These are phyloP conservation scores for Stigmatopora argus DNA, from an alignment of 2,113 vertebrate genomes.

Conservation along the genomic window DNA sequence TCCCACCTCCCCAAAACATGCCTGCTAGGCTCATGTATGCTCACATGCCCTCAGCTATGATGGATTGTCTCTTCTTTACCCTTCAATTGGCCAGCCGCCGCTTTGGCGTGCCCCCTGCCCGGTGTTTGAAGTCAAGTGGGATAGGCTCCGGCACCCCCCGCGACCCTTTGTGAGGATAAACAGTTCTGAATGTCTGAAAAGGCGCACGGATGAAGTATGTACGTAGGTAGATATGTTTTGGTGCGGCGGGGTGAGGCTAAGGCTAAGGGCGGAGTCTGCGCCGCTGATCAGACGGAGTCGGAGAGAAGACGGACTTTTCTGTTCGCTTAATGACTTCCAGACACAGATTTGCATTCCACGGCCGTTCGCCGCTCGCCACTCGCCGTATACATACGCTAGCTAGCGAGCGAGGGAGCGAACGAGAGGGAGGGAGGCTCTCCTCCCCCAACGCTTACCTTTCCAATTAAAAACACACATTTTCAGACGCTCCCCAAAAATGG, in stretches of 20 bases:
- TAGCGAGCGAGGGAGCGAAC: no score
- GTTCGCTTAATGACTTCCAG: constrained; percentile 64
- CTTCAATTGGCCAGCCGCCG: no score
- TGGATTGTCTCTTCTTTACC: no score
- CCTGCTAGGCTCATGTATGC: no score
- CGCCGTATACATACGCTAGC: no score
- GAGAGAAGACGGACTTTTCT: constrained; percentile 51
- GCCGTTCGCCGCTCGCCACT: constrained; percentile 10
- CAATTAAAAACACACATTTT: constrained; percentile 47
- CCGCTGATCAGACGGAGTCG: constrained; percentile 34
- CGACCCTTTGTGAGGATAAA: no score
- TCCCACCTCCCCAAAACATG: no score
- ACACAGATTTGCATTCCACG: constrained; percentile 56
- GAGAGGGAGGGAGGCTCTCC: not conserved
- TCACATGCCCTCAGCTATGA: no score
- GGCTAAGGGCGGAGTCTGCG: constrained; percentile 27
- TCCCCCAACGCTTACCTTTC: constrained; percentile 34
- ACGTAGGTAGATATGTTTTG: not conserved
- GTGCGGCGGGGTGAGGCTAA: constrained; percentile 20
- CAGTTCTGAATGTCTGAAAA: not conserved
- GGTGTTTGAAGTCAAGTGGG: no score
- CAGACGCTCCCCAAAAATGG: constrained; percentile 19
- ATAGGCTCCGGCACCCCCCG: no score
- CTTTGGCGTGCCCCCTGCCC: no score
- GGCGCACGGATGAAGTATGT: not conserved